Evolutionary conservation across 2,888 invertebrate genomes (phyloP), one percentile per base, ranked within the genome.

Genomic region (Oxyteleia sp.): DNA sequence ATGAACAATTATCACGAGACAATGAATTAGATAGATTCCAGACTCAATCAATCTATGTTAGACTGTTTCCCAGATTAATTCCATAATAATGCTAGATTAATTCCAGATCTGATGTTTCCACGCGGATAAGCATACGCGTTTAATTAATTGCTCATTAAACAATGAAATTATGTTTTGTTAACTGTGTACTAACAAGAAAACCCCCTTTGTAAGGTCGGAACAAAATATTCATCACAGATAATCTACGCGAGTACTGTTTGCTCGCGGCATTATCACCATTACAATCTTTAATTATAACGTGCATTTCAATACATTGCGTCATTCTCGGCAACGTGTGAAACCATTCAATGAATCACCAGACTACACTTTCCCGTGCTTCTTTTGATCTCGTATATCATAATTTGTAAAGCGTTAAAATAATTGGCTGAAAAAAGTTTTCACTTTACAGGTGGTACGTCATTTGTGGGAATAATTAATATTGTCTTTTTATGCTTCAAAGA

Each of bases 141-240:
- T 80, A 80, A 80, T 80, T 80, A 80, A 80, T 80, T 74, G 80
- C 72, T 80, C 80, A 80, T 80, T 80, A 80, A 68, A 80, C 72
- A 74, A 80, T 68, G 80, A 80, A 80, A 80, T 45, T 66, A 59
- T 72, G 80, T 72, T 80, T 80, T 80, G 72, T 80, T 68, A 53
- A 23, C 66, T n/a, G 51, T 74, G 59, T 80, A 80, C 45, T 38
- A 71, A 80, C 80, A 81, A 81, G 80, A 74, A 68, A 74, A 57
- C 80, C 68, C n/a, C 74, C 68, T 81, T 79, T 78, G 64, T 79
- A 49, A 26, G 41, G 63, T 20, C 26, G 43, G 43, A 66, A 72
- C 80, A 74, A 74, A 81, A 74, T 81, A 81, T 74, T 81, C 80
- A 74, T 74, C 59, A 61, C 61, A 66, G 80, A 80, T 72, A 80